Evolutionary conservation across 2,888 invertebrate species (phyloP).

Genomic region (Drosophila antonietae): DNA sequence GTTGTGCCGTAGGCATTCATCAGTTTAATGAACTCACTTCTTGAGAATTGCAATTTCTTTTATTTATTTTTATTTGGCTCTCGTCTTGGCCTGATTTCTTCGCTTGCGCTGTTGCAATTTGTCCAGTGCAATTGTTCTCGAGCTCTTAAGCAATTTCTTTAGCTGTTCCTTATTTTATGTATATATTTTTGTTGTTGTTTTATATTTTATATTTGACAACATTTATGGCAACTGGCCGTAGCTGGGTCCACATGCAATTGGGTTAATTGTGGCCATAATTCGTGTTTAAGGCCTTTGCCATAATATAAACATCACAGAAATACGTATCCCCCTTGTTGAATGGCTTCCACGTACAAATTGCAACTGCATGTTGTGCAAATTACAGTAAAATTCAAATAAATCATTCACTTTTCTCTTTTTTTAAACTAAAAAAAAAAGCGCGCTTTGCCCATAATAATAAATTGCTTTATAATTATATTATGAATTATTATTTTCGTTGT

Average conservation of each 20-base stretch:
- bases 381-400: slow-evolving; percentile 48
- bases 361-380: slow-evolving; percentile 56
- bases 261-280: slow-evolving; percentile 74
- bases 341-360: slow-evolving; percentile 37
- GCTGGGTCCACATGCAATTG: slow-evolving; percentile 62
- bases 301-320: slow-evolving; percentile 22
- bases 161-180: slow-evolving; percentile 37
- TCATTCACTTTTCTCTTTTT: slow-evolving; percentile 27
- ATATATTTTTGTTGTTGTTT: neutral
- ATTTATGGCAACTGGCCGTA: slow-evolving; percentile 34
- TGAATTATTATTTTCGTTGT: slow-evolving; percentile 32
- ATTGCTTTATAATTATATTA: slow-evolving; percentile 52
- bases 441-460: slow-evolving; percentile 34
- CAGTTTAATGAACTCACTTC: slow-evolving; percentile 60
- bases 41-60: slow-evolving; percentile 51
- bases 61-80: slow-evolving; percentile 14
- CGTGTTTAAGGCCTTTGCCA: slow-evolving; percentile 65
- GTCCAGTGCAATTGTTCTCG: slow-evolving; percentile 58
- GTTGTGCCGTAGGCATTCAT: slow-evolving; percentile 29
- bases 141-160: slow-evolving; percentile 59
- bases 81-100: slow-evolving; percentile 35
- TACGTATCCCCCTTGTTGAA: neutral
- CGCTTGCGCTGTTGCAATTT: slow-evolving; percentile 41
- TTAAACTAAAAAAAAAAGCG: slow-evolving; percentile 24
- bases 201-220: slow-evolving; percentile 42